Base-by-base conservation (phyloP, 2,113 vertebrate genomes). In the Eira barbara region DNA sequence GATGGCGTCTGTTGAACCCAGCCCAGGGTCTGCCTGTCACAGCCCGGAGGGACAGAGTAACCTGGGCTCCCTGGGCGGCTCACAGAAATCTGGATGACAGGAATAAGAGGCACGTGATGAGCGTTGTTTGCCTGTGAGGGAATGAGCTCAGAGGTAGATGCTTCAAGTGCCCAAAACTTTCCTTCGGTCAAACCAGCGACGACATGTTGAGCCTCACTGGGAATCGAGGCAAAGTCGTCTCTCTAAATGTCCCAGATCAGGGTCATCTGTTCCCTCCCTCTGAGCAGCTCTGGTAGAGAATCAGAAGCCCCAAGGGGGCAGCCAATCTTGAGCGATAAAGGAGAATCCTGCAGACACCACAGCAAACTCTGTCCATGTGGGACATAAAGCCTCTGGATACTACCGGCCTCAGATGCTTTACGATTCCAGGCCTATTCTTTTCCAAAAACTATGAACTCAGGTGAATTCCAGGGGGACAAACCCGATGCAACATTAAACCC, bases 91-190 rank as follows among this genome's bases (percentile, higher is more conserved):
- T 14, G 21, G 49, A 14, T 12, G 31, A 23, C 61, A 73, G 42
- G 12, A 80, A n/a, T 25, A 34, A 61, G 59, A 94, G 80, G 86
- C 55, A 55, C 18, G 4, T 1, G 52, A 63, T 39, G 29, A 63
- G 27, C 1, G 0, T 4, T 10, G 12, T 23, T 34, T 45, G n/a
- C 25, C 29, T 63, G 20, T 4, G 34, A 59, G 55, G 17, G 10
- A 31, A 49, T 0, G 13, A 47, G 65, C 42, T 27, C 31, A 47
- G 73, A 63, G 25, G 4, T 12, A 6, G 8, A 45, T 10, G 34
- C n/a, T 45, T 86, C n/a, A 2, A 49, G 61, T 20, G 23, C 31
- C 74, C 49, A 21, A 36, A 29, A 34, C 11, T 3, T 31, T 55
- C 23, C 90, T 76, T 45, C 52, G 8, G 23, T 36, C 2, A 14